These are phyloP conservation scores for Condylura cristata DNA, from an alignment of 2,113 vertebrate species.

Conservation along the genomic window DNA sequence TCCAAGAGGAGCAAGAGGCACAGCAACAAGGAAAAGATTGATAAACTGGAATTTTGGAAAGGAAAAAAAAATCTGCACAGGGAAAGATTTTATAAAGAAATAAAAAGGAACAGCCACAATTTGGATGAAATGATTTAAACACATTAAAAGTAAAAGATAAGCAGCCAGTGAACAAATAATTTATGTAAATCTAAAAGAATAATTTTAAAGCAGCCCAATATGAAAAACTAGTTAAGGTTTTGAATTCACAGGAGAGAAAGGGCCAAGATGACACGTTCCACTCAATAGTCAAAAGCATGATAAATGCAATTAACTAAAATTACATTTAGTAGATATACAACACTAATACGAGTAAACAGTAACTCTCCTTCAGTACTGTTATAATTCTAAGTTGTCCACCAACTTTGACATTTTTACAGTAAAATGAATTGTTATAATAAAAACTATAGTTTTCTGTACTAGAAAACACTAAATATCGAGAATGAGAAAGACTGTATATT, in stretches of 20 bases:
- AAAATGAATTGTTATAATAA: not conserved
- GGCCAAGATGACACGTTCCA: not conserved
- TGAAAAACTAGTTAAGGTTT: not conserved
- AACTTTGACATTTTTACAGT: not conserved
- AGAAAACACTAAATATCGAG: not conserved
- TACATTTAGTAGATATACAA: not conserved
- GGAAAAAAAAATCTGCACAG: not conserved
- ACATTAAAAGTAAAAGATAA: not conserved
- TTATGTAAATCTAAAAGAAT: not conserved
- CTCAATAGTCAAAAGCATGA: not conserved
- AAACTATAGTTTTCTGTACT: too few relatives aligned
- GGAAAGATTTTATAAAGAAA: not conserved
- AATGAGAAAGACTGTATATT: not conserved
- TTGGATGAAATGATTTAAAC: constrained; percentile 7
- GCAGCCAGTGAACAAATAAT: not conserved
- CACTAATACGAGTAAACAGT: not conserved
- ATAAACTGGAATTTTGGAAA: not conserved
- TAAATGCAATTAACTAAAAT: not conserved
- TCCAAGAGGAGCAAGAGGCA: not conserved
- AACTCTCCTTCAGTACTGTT: not conserved
- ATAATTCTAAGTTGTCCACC: not conserved
- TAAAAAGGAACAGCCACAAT: not conserved
- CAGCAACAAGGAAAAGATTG: not conserved
- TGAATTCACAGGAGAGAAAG: not conserved
- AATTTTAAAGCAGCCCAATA: not conserved